A percentile compares a stretch with the other conserved stretches of the same genome.
These are phyloP conservation scores for Tillus elongatus DNA, from an alignment of 2,888 invertebrate genomes.

Conservation along the genomic window DNA sequence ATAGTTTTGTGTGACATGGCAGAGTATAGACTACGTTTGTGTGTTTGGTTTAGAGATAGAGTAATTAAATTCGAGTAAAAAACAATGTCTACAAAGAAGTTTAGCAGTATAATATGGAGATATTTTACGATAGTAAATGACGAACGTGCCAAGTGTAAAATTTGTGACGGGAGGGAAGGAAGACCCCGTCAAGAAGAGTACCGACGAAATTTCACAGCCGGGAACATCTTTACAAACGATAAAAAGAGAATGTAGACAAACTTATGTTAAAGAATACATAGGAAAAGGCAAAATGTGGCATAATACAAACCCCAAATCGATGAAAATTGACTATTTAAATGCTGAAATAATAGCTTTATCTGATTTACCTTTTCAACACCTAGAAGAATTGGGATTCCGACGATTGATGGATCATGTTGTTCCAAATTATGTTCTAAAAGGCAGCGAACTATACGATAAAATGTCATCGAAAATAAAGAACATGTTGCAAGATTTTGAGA, in stretches of 20 bases:
- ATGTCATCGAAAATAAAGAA: too few species aligned
- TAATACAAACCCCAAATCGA: slow-evolving; percentile 10
- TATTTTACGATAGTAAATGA: background rate
- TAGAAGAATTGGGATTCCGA: slow-evolving; percentile 6
- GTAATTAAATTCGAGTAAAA: background rate
- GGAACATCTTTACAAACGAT: slow-evolving; percentile 5
- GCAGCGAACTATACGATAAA: too few species aligned
- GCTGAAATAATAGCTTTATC: slow-evolving; percentile 10
- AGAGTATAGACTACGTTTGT: slow-evolving; percentile 1
- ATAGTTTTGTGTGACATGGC: slow-evolving; percentile 3
- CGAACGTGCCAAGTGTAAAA: background rate
- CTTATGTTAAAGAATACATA: slow-evolving; percentile 9
- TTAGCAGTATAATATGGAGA: slow-evolving; percentile 1
- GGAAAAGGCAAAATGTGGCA: too few species aligned
- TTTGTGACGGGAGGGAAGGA: background rate
- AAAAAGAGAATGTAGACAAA: slow-evolving; percentile 11
- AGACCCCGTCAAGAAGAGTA: slow-evolving; percentile 1
- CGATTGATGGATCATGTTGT: background rate
- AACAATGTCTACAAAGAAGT: slow-evolving; percentile 5
- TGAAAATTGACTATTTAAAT: slow-evolving; percentile 11
- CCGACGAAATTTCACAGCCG: background rate
- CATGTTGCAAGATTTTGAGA: too few species aligned
- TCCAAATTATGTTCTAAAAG: too few species aligned
- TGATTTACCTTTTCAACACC: slow-evolving; percentile 1
- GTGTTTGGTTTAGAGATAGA: too few species aligned